Evolutionary conservation across 2,113 vertebrate species (phyloP), one percentile per base, ranked within the genome.

Genomic region (Chiloscyllium plagiosum): DNA sequence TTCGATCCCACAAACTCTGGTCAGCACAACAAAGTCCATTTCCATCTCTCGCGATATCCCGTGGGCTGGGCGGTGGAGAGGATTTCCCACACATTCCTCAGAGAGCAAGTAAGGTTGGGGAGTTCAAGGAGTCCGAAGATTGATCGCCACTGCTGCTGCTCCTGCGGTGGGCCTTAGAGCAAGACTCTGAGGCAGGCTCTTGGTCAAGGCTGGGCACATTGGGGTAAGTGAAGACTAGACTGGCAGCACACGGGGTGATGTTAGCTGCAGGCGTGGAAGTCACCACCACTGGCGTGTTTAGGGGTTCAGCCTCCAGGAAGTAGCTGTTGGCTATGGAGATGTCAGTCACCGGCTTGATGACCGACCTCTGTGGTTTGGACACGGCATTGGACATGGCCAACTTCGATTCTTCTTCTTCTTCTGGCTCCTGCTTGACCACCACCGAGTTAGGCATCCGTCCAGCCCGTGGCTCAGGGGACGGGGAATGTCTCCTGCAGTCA

Each of bases 141-240:
- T 99, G 99, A 97, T 99, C 99, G 56, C 99, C 99, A 0, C 99
- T 99, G 98, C 99, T 99, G 97, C 99, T 99, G 98, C 99, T 99
- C 96, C 99, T 98, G 96, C 99, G 98, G 97, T 99, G 99, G 96
- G 99, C 99, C 98, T 99, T 99, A 97, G 99, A 99, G 97, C 99
- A 99, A 47, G 99, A 99, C 97, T 99, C 99, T 0, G 99, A 99
- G 3, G 99, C 98, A 4, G 99, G 98, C 96, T 99, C 99, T 52
- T 99, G 98, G 97, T 99, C 99, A 97, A 99, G 97, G 50, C 95
- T 70, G 56, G 61, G 95, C 97, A 99, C 98, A 19, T 97, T 99
- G 68, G 99, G 99, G 97, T 99, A 99, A 97, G 98, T 99, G 97
- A 99, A 99, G 97, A 99, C 99, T 97, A 99, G 98, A 97, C 97